Percentiles rank a stretch among this genome's conserved stretches.
Evolutionary conservation across 1,140 invertebrate genomes (phyloP).

Genomic region (Drosophila saltans): DNA sequence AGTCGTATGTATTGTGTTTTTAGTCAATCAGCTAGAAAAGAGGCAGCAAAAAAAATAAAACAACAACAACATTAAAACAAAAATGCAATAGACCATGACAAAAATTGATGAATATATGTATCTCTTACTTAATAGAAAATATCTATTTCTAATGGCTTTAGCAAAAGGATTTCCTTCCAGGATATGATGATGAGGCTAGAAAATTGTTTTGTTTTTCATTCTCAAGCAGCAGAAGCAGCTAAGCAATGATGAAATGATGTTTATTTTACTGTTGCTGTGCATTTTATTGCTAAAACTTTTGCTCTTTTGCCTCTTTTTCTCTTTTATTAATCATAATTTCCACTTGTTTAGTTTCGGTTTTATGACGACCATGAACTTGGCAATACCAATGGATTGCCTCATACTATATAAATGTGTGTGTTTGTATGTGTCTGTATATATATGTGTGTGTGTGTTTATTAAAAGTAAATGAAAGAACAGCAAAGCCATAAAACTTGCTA

Average conservation of each 20-base stretch:
- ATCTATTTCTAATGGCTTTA: not conserved
- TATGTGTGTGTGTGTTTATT: conserved; percentile 16
- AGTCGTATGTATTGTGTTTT: not conserved
- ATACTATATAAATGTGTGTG: not conserved
- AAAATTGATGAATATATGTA: conserved; percentile 6
- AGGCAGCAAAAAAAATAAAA: not conserved
- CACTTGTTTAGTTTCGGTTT: conserved; percentile 22
- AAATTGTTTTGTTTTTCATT: conserved; percentile 14
- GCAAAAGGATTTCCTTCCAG: not conserved
- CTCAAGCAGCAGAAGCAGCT: conserved; percentile 1
- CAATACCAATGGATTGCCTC: too few relatives aligned
- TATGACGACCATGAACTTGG: conserved; percentile 20
- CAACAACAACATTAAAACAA: not conserved
- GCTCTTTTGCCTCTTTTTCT: conserved; percentile 14
- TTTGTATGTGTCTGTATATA: conserved; percentile 4
- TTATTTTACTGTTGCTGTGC: conserved; percentile 2
- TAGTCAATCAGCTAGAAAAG: not conserved
- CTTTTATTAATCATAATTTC: conserved; percentile 40
- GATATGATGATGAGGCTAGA: conserved; percentile 8
- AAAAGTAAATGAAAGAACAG: conserved; percentile 14
- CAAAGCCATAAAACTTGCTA: conserved; percentile 14
- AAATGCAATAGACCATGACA: conserved; percentile 4
- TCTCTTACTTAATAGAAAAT: conserved; percentile 3
- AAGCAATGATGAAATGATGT: conserved; percentile 10
- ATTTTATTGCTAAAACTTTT: conserved; percentile 17